These are phyloP conservation scores for Horisme vitalbata DNA, from an alignment of 2,888 invertebrate species.

Conservation along the genomic window DNA sequence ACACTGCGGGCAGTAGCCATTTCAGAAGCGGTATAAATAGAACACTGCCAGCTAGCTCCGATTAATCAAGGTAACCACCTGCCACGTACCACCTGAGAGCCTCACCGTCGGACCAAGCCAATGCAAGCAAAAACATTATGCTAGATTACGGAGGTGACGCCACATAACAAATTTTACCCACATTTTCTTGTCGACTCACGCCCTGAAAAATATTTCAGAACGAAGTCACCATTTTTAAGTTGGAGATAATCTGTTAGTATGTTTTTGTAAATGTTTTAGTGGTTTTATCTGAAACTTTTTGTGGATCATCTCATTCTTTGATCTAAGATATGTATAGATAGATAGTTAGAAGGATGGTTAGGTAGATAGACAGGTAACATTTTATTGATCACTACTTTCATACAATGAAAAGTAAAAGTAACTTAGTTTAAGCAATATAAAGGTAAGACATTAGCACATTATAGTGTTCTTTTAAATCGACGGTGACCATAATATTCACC, in stretches of 20 bases:
- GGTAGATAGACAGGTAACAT: too few relatives aligned
- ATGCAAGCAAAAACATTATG: constrained; percentile 57
- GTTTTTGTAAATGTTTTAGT: constrained; percentile 1
- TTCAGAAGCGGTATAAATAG: constrained; percentile 69
- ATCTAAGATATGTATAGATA: background rate
- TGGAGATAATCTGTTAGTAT: constrained; percentile 1
- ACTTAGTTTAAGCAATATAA: too few relatives aligned
- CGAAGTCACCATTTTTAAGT: constrained; percentile 16
- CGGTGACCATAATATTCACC: too few relatives aligned
- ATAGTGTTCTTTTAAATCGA: too few relatives aligned
- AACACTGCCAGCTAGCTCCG: constrained; percentile 46
- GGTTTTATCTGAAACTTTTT: background rate
- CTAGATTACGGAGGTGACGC: constrained; percentile 49
- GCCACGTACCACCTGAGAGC: constrained; percentile 52
- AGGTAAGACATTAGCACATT: too few relatives aligned
- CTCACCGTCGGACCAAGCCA: constrained; percentile 28
- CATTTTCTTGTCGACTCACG: constrained; percentile 24
- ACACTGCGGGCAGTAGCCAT: constrained; percentile 48
- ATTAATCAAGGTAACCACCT: constrained; percentile 73
- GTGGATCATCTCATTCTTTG: background rate
- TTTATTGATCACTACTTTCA: too few relatives aligned
- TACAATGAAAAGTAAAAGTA: too few relatives aligned
- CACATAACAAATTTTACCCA: constrained; percentile 43
- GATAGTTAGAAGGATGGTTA: too few relatives aligned
- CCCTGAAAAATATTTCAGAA: constrained; percentile 21